Evolutionary conservation across 2,888 invertebrate species (phyloP), one percentile per base, ranked within the genome.

Genomic region (Synergus laeviventris): DNA sequence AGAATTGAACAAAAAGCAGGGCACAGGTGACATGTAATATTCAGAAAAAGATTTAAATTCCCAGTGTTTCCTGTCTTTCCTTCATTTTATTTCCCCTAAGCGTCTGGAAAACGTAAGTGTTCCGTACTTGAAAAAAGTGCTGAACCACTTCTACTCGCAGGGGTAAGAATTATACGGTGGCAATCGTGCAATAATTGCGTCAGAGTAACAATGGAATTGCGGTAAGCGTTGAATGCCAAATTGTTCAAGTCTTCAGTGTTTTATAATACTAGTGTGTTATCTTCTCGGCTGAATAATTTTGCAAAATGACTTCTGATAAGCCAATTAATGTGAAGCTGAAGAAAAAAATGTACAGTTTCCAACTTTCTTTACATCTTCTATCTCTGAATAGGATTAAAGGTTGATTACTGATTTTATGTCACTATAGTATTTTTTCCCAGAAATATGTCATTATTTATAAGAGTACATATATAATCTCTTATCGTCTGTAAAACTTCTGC

Each of bases 111-210:
- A 45, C 45, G 31, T 70, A 45, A 70, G 66, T 42, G 66, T 49
- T 12, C 70, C 31, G 24, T 49, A 49, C 70, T 70, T 49, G 70
- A 70, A 49, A 70, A 70, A 70, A 70, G 49, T 70, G 70, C 70
- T 70, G 70, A 49, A 70, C 45, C 31, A 45, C 70, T 77, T 73
- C 74, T 77, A 78, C 79, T 77, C 77, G 31, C 79, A 75, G 81
- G 74, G 78, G 81, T 80, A 70, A 76, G 83, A 84, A 87, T 84
- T 87, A 83, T 84, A 84, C 85, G 79, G 84, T 84, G 84, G 84
- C 87, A 89, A 89, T 89, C 87, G 89, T 85, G 89, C 89, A 90
- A 90, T 90, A 89, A 90, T 89, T 88, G 87, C 88, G 85, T 86
- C 86, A 85, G 83, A 83, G 85, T 84, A 86, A 87, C 87, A 88